Base-by-base conservation (phyloP, 2,113 vertebrate species). In the Struthio camelus region DNA sequence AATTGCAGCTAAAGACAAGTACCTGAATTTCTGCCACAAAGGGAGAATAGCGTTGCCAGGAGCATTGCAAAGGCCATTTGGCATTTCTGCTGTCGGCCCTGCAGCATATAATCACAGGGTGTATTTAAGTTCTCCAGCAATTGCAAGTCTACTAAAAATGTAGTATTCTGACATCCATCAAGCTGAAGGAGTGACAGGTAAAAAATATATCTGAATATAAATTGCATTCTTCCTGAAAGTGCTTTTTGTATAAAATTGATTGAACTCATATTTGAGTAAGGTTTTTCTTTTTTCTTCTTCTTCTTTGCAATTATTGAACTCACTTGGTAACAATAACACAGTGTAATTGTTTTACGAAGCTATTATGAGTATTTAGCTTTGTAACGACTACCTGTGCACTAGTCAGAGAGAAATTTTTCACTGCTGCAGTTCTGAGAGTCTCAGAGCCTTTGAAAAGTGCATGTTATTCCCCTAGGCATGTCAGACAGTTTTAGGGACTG, bases 11-110 rank as follows among this genome's bases (percentile, higher is more conserved):
- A 66, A 91, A 97, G 64, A 86, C 46, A 82, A 94, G 81, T 78
- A 93, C 91, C 95, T 94, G 95, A 89, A 95, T 96, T 95, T 87
- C 48, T 83, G 85, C 85, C 65, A 94, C 93, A 97, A 93, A 95
- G 48, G 81, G 44, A 96, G 88, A 95, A 67, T 7, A 78, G 7
- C 42, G 32, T 86, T 90, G 62, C 92, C 56, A 53, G 40, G 42
- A 93, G 70, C 40, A 59, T 25, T 93, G 56, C 71, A 94, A 73
- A 75, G 93, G 81, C 78, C 64, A 59, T 75, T 94, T 88, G 87
- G 92, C 65, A 69, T 92, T 95, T 94, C 79, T 93, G 93, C 89
- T 97, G 92, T 95, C 6, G 18, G 79, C 89, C 95, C 51, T 82
- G 42, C 40, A 64, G 64, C 80, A 50, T 75, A 71, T 97, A 97